Percentiles rank a stretch among this genome's conserved stretches.
These are phyloP conservation scores for Petrolisthes cinctipes DNA, from an alignment of 2,888 invertebrate species.

Conservation along the genomic window DNA sequence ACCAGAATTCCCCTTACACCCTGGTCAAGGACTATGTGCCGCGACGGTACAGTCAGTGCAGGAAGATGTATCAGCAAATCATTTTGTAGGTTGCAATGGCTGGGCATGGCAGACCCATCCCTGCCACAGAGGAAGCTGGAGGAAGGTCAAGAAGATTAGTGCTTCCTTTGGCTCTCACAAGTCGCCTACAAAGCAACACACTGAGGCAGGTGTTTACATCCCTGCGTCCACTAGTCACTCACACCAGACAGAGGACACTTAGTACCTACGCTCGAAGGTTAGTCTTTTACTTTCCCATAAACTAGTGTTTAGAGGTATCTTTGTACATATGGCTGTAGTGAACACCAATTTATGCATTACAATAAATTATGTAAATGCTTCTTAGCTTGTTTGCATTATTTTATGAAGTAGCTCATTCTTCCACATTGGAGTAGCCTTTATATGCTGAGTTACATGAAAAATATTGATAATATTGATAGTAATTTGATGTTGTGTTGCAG, in stretches of 20 bases:
- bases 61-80: no score
- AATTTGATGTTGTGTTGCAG: conserved; percentile 1
- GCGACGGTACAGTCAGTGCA: background rate
- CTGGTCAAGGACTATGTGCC: no score
- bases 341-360: no score
- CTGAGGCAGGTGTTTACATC: conserved; percentile 51
- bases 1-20: no score
- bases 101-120: conserved; percentile 47
- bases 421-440: no score
- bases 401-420: no score
- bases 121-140: conserved; percentile 13
- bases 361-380: no score
- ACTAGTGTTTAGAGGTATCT: no score
- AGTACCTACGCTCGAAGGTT: conserved; percentile 48
- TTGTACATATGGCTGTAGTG: no score
- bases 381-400: no score
- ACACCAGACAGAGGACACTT: conserved; percentile 46
- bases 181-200: conserved; percentile 48
- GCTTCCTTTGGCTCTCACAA: conserved; percentile 37
- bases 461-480: conserved; percentile 7
- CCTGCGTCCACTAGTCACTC: conserved; percentile 36
- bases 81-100: conserved; percentile 21
- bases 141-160: conserved; percentile 22
- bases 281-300: no score
- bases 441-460: no score